These are phyloP conservation scores for Strigops habroptila DNA, from an alignment of 2,113 vertebrate species.

Conservation along the genomic window DNA sequence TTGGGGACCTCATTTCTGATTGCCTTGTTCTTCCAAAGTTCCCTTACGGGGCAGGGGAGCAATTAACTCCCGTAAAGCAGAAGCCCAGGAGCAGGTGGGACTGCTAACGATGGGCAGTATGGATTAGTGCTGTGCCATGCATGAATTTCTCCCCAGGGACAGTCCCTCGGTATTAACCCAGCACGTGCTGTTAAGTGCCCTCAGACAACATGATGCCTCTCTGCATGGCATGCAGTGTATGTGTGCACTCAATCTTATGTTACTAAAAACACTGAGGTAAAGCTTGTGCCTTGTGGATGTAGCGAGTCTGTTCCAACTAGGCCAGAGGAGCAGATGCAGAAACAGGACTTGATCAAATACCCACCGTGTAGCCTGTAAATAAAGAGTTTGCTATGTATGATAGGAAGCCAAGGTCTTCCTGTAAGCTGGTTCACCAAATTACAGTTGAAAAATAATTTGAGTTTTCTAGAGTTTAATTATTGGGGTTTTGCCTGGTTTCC, in stretches of 20 bases:
- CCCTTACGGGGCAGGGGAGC: not conserved
- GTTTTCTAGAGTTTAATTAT: not conserved
- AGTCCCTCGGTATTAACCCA: not conserved
- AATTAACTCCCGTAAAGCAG: not conserved
- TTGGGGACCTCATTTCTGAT: not conserved
- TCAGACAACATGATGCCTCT: not conserved
- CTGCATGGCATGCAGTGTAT: fast-evolving
- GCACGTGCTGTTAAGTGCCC: not conserved
- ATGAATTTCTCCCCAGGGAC: not conserved
- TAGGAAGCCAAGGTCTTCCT: not conserved
- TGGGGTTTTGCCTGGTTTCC: not conserved
- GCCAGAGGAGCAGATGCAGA: not conserved
- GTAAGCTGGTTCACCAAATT: not conserved
- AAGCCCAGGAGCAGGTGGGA: not conserved
- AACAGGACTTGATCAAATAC: not conserved
- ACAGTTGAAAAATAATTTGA: not conserved
- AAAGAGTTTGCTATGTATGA: not conserved
- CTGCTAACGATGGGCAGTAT: not conserved
- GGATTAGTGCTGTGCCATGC: not conserved
- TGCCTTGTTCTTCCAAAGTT: not conserved
- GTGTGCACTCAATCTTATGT: fast-evolving
- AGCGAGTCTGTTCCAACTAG: not conserved
- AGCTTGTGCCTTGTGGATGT: not conserved
- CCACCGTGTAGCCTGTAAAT: fast-evolving
- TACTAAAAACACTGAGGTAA: not conserved